Evolutionary conservation across 92 coral and sea anemone species (phyloP), one percentile per base, ranked within the genome.

Genomic region (Umimayanthus chanpuru): DNA sequence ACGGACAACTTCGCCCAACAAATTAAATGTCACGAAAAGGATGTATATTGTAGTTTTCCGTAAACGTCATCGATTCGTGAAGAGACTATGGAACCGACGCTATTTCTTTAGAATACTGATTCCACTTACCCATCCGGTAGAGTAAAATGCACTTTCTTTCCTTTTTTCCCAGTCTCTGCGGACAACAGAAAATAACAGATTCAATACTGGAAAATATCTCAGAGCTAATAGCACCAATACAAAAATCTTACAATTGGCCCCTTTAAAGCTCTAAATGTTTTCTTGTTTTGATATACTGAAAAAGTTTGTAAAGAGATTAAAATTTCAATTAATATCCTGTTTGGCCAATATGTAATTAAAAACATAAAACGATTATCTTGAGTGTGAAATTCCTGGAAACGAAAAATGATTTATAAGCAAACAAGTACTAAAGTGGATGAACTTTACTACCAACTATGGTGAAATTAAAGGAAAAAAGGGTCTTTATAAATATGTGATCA

Each of bases 71-170:
- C 49, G 80, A 76, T 23, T 14, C 43, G 43, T 76, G 55, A 76
- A 43, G 28, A 76, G 58, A 15, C 58, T 15, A 47, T 26, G 2
- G 16, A 72, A 72, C 38, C 15, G 20, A 72, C 7, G 49, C 4
- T 53, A 53, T 53, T 53, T 11, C 16, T 66, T 7, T 23, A 26
- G 16, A 72, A 7, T 72, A 28, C 68, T 12, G 9, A 15, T 23
- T 25, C 11, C 15, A 88, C 96, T 80, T 81, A 95, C 98, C 96
- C 87, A 58, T 94, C 93, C 6, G 98, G 94, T 55, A 93, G 91
- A 3, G 83, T 88, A 50, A 95, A 95, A 44, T 93, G 96, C 21
- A 93, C 98, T 82, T 93, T 95, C 92, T 93, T 92, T 79, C 89
- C 73, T 26, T 56, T 21, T 68, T 79, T 92, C 81, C 58, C 91